Base-by-base conservation (phyloP, 2,888 invertebrate species). In the Eupelmus urozonus region DNA sequence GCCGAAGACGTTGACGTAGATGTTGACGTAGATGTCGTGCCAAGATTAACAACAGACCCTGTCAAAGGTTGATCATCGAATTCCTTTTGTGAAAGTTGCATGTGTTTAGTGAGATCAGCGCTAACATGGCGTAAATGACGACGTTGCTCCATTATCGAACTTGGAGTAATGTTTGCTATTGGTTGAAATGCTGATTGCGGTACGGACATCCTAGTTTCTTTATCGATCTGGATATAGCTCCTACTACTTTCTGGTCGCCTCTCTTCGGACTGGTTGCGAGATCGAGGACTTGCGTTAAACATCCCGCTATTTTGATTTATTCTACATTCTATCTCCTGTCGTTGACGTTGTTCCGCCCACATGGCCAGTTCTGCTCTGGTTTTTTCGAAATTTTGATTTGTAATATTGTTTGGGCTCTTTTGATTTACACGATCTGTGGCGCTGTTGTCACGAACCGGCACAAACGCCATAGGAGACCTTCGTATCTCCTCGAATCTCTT, bases 281-380 rank as follows among this genome's bases (percentile, higher is more conserved):
- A 86, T 23, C 89, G 85, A 4, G 89, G 88, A 79, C 87, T 88
- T 0, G 87, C 87, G 0, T 87, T 84, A 27, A 87, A 87, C 42
- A 88, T 82, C 40, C 80, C 81, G 55, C 85, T 85, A 60, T 81
- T 83, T 42, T 84, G 85, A 18, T 85, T 82, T 23, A 87, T 83
- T 7, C 82, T 85, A 27, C 86, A 84, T 72, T 89, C 89, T 9
- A 88, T 75, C 16, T 90, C 89, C 59, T 89, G 90, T n/a, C 89
- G 83, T 51, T 89, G 89, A 34, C 88, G 82, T 60, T 89, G 89
- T 70, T 90, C 89, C 0, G 89, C 89, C 89, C 89, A 90, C 76
- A 88, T 87, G 0, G 87, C 88, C 40, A 89, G 73, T 59, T 90
- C 89, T 51, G 88, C 89, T 51, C 89, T 84, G 4, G 89, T 89